These are phyloP conservation scores for Pemphigus obesinymphae DNA, from an alignment of 1,140 invertebrate species.

Conservation along the genomic window DNA sequence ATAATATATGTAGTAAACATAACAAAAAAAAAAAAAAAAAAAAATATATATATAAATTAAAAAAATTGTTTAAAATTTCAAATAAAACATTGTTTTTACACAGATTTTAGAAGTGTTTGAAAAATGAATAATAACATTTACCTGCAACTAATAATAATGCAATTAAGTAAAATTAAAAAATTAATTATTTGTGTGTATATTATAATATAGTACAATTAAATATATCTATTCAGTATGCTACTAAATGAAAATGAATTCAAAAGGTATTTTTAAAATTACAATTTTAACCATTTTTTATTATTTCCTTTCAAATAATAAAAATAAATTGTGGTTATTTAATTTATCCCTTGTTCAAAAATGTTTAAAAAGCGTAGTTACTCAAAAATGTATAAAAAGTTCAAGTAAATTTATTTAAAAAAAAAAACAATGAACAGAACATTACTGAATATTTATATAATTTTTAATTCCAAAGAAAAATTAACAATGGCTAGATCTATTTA, in stretches of 20 bases:
- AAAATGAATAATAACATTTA: slow-evolving; percentile 2
- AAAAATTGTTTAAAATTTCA: no score
- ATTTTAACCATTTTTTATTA: no score
- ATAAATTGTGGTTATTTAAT: background rate
- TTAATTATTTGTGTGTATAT: background rate
- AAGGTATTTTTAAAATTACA: no score
- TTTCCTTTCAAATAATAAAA: background rate
- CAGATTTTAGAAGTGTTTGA: background rate
- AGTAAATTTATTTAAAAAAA: background rate
- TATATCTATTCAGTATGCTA: background rate
- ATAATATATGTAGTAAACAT: background rate
- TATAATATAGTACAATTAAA: background rate
- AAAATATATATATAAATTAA: no score
- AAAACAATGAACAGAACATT: background rate
- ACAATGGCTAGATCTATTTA: slow-evolving; percentile 31
- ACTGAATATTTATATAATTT: slow-evolving; percentile 15
- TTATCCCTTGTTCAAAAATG: background rate
- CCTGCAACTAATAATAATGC: background rate
- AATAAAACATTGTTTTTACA: background rate
- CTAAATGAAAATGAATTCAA: no score
- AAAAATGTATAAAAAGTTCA: background rate
- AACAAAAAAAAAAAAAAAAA: background rate
- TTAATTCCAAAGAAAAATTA: slow-evolving; percentile 21
- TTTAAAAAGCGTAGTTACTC: background rate
- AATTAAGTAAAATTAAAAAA: background rate